Percentiles rank a stretch among this genome's conserved stretches.
phyloP scores from a whole-genome alignment of 2,888 invertebrate species.

The Automeris io region DNA sequence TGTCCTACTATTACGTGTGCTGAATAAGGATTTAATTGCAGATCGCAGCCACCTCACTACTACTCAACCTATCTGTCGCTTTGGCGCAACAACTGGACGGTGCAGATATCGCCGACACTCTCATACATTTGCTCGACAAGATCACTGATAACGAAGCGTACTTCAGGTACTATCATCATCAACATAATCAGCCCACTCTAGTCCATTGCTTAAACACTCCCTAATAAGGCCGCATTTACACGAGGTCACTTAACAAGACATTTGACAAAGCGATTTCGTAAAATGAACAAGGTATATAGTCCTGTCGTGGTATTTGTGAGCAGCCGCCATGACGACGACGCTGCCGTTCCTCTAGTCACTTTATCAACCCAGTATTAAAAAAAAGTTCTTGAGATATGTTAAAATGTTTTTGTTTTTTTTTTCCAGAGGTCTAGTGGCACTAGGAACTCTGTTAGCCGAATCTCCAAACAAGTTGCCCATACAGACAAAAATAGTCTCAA shows the following conservation, averaged over 20 bases:
- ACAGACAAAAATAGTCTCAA: conserved; percentile 56
- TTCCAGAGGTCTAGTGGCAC: conserved; percentile 83
- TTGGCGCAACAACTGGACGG: conserved; percentile 75
- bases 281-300: too few relatives aligned
- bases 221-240: not conserved
- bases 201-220: not conserved
- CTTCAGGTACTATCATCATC: conserved; percentile 59
- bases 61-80: conserved; percentile 84
- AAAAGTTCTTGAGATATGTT: not conserved
- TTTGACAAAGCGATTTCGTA: too few relatives aligned
- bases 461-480: conserved; percentile 57
- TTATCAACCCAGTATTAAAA: too few relatives aligned
- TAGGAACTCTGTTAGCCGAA: conserved; percentile 82
- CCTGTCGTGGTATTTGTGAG: too few relatives aligned
- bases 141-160: conserved; percentile 84
- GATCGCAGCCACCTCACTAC: conserved; percentile 84
- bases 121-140: conserved; percentile 71
- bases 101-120: conserved; percentile 68
- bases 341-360: too few relatives aligned
- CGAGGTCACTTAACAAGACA: too few relatives aligned
- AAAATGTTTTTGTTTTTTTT: conserved; percentile 11
- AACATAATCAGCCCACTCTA: too few relatives aligned
- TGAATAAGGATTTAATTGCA: too few relatives aligned
- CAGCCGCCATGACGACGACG: too few relatives aligned
- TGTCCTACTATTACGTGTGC: too few relatives aligned